Base-by-base conservation (phyloP, 2,113 vertebrate species). In the Theropithecus gelada region DNA sequence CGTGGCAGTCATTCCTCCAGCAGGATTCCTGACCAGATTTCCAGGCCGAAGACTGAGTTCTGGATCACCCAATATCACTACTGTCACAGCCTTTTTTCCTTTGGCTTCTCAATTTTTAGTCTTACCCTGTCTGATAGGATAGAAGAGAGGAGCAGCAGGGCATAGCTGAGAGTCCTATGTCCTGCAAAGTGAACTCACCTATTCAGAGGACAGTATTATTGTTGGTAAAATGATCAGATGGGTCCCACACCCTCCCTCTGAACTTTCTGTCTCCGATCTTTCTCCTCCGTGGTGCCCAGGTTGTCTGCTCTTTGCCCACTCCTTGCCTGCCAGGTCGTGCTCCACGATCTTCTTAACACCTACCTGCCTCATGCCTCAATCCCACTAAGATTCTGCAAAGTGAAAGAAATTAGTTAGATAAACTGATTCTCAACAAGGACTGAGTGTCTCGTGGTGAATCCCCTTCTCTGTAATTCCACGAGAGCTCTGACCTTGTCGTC, bases 381-480 rank as follows among this genome's bases (percentile, higher is more conserved):
- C 50, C 57, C 83, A n/a, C 80, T 10, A 32, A 72, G 45, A 61
- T 20, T 64, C 75, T 25, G 13, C n/a, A 38, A 50, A 70, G 11
- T 11, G 64, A 75, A 48, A n/a, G 2, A 35, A 20, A 8, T 48
- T 64, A 57, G 12, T 18, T 5, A 16, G 50, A 18, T 38, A 40
- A 23, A 70, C 0, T 6, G 40, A 59, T n/a, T 55, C 35, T 61
- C 14, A 9, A 52, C 27, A 6, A 72, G 48, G 48, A 7, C 64
- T 84, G 27, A 0, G 1, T 38, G 8, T 81, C 35, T 52, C 35
- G 0, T 22, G 57, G 10, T 27, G 11, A 78, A 2, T 57, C 18
- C 11, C 13, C n/a, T 5, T 5, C 5, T 18, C 66, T 3, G 0
- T 17, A 13, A 59, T 48, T 27, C 27, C 16, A 4, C 8, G 48